Evolutionary conservation across 2,888 invertebrate species (phyloP), one percentile per base, ranked within the genome.

Genomic region (Seira ritae): DNA sequence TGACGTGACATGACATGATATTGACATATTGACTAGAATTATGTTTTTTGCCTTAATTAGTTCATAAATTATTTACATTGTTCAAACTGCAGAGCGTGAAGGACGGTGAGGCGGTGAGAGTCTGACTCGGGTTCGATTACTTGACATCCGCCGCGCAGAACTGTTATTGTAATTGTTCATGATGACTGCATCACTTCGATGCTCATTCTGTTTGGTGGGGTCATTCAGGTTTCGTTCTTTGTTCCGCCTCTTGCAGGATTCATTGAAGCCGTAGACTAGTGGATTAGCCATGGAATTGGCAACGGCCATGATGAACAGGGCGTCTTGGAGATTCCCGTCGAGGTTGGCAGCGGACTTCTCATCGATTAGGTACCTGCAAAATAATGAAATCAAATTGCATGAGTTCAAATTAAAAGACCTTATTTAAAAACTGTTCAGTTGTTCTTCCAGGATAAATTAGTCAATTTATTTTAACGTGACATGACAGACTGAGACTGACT

Each of bases 211-310:
- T 15, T 60, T n/a, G 4, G 42, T 42, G 4, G 42, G 42, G 20
- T 75, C 80, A 20, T 80, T 80, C n/a, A 19, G 31, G 1, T 22
- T 15, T 15, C 42, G 31, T 19, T 46, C 37, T 15, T 69, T 68
- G 12, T 68, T 71, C 3, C 74, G 24, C 37, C 73, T 74, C 31
- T 82, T 91, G 6, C 93, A 93, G 89, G 94, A 94, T 68, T 94
- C 93, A 50, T 81, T 81, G 24, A 76, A 66, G 0, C 95, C 95
- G 89, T 95, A 95, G 12, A 96, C 95, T 67, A 95, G 91, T 0
- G 95, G 95, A 90, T 96, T 94, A 92, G 95, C 94, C 90, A 95
- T 95, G 42, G 95, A 95, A 90, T 95, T 95, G 69, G 95, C 94
- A 0, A 95, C 95, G 0, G 95, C 95, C 93, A 95, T 95, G 90